Base-by-base conservation (phyloP, 2,113 vertebrate species). In the Cottus gobio region DNA sequence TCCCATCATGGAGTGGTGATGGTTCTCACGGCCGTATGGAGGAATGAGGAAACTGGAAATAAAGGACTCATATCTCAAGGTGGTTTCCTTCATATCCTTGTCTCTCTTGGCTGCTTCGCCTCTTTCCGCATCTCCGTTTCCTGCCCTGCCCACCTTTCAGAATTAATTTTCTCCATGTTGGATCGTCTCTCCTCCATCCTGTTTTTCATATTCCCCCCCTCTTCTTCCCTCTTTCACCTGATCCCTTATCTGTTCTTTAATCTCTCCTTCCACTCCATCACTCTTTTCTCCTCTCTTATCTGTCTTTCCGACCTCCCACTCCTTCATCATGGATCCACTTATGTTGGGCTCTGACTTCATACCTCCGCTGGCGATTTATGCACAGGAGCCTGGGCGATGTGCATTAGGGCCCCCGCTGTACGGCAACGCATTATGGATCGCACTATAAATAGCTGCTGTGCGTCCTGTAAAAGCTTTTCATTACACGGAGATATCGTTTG, bases 391-490 rank as follows among this genome's bases (percentile, higher is more conserved):
- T 15, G 7, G 58, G 48, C 26, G 63, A 76, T 70, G 83, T 85
- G 71, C 90, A 89, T 91, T 91, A 91, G 75, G 81, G 56, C 60
- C 74, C 75, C 67, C 1, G 16, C 71, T 26, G 30, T 80, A 87
- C 44, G 28, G 77, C 71, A 60, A 66, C 36, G n/a, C 76, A 69
- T 90, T 91, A 93, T 91, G 70, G 87, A 93, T 90, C 9, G 58
- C 62, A 13, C 87, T 89, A 91, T 88, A 92, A 90, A 90, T 91
- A 93, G 88, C 76, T 37, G 46, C 67, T 5, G 63, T 46, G 69
- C 22, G 82, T 86, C 87, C 87, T 86, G 84, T 86, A 90, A 93
- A 94, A 92, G 91, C 92, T 91, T 94, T 93, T 94, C 93, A 94
- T 94, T 93, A 92, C 91, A 91, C 63, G 71, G 80, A 91, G 89